Evolutionary conservation across 1,140 invertebrate genomes (phyloP).

Genomic region (Atta texana): DNA sequence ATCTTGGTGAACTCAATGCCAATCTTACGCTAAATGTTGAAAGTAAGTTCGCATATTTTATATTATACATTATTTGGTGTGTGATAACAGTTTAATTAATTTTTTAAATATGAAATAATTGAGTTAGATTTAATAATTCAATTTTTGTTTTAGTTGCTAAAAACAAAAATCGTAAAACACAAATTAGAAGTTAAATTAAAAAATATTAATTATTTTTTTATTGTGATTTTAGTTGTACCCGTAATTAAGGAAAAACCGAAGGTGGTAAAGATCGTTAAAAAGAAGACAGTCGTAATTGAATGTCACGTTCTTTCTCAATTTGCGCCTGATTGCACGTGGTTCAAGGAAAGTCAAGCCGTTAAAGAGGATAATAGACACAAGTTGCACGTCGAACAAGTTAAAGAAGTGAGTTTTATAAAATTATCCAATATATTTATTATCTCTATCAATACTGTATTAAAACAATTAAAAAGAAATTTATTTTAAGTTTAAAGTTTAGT

Average conservation of each 20-base stretch:
- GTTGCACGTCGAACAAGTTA: slow-evolving; percentile 91
- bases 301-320: slow-evolving; percentile 95
- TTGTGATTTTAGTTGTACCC: slow-evolving; percentile 91
- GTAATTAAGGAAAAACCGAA: slow-evolving; percentile 97
- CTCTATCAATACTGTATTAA: neutral
- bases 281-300: slow-evolving; percentile 95
- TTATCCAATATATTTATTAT: neutral
- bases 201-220: neutral
- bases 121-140: slow-evolving; percentile 3
- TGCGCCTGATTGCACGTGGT: slow-evolving; percentile 95
- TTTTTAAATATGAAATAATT: neutral
- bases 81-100: neutral
- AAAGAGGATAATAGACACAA: slow-evolving; percentile 91
- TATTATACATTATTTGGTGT: neutral
- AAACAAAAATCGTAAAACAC: neutral
- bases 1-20: slow-evolving; percentile 97
- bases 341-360: slow-evolving; percentile 93
- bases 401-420: slow-evolving; percentile 88
- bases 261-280: slow-evolving; percentile 95
- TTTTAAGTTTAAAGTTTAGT: too few species aligned
- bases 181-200: neutral
- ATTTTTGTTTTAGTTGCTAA: neutral
- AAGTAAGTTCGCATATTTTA: slow-evolving; percentile 89
- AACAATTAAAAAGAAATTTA: neutral
- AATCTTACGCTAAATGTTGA: slow-evolving; percentile 99